A percentile compares a stretch with the other conserved stretches of the same genome.
Conservation (phyloP, 2,797 vertebrate genomes). For the Muscicapa striata region DNA sequence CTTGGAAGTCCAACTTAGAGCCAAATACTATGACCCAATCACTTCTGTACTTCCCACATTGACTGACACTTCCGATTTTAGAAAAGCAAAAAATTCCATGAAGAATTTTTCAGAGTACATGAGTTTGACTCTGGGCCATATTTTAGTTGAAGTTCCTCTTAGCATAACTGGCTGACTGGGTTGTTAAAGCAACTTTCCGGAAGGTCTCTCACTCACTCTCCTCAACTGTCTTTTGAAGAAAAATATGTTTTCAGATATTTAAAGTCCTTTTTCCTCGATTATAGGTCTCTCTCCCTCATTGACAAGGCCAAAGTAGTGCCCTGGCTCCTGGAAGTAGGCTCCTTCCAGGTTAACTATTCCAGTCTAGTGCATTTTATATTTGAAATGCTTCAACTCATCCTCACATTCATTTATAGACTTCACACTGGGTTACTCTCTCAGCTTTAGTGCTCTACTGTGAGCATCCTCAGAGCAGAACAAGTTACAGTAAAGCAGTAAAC, state of each 20-base stretch:
- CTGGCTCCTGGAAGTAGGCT: neutral
- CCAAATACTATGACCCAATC: neutral
- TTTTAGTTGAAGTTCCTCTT: neutral
- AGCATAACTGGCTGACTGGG: fast-evolving
- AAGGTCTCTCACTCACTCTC: neutral
- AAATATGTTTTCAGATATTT: neutral
- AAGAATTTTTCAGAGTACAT: neutral
- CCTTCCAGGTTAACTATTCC: neutral
- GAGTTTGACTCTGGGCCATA: neutral
- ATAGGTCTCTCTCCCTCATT: neutral
- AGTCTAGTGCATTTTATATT: neutral
- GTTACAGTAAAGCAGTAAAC: neutral
- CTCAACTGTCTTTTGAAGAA: neutral
- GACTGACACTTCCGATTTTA: neutral
- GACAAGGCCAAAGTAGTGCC: neutral
- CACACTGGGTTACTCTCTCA: neutral
- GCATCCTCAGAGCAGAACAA: neutral
- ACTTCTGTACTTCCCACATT: neutral
- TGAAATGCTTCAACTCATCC: neutral
- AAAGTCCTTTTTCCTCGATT: neutral
- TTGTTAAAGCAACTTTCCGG: neutral
- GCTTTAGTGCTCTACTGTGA: neutral
- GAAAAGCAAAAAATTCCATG: neutral
- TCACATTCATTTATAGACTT: neutral
- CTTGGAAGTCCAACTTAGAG: neutral